Percentiles rank a stretch among this genome's conserved stretches.
phyloP scores from a whole-genome alignment of 2,888 invertebrate genomes.

The Eledone cirrhosa region DNA sequence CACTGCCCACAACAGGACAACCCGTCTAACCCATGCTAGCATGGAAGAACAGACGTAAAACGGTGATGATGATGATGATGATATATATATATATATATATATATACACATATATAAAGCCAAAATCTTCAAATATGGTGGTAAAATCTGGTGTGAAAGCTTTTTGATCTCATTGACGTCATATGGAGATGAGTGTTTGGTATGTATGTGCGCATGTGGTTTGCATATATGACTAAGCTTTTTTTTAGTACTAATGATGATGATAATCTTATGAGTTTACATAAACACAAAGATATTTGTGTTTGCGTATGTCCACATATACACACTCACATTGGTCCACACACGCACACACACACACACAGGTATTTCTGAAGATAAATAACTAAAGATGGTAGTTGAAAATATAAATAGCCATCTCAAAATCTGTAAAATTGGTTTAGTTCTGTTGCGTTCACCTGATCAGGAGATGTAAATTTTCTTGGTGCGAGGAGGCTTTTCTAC shows the following conservation, averaged over 20 bases:
- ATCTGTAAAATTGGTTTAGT: background rate
- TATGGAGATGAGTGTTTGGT: conserved; percentile 45
- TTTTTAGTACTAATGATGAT: no score
- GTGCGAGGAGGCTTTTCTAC: conserved; percentile 62
- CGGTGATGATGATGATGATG: no score
- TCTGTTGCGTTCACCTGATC: background rate
- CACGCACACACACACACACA: background rate
- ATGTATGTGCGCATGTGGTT: conserved; percentile 43
- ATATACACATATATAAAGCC: background rate
- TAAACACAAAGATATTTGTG: no score
- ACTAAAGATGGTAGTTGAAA: background rate
- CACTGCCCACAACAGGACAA: no score
- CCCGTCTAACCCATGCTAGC: no score
- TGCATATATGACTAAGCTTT: background rate
- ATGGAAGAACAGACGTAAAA: no score
- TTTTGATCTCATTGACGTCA: conserved; percentile 32
- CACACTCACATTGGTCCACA: background rate
- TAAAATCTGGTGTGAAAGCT: background rate
- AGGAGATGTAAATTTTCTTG: conserved; percentile 58
- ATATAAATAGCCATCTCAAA: background rate
- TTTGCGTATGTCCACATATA: no score
- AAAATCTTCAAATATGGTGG: background rate
- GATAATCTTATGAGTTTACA: no score
- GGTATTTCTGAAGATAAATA: background rate
- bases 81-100: background rate